Base-by-base conservation (phyloP, 2,113 vertebrate species). In the Tautogolabrus adspersus region DNA sequence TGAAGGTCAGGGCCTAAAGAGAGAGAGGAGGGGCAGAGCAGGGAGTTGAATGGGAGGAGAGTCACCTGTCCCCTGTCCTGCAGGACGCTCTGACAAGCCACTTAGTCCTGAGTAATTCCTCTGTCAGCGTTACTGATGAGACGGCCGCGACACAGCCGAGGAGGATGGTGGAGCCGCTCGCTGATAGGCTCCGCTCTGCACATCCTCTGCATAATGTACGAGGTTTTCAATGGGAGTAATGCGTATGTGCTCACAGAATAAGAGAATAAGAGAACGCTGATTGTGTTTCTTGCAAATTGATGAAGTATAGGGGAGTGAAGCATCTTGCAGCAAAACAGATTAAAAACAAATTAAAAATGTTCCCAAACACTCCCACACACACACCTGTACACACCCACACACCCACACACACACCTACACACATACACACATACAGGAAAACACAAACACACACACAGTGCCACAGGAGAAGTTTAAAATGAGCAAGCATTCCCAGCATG, bases 61-160 rank as follows among this genome's bases (percentile, higher is more conserved):
- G 70, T 89, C 86, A 89, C 91, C 89, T 89, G 82, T 81, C 85
- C 72, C 22, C 3, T n/a, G 64, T 81, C 66, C 77, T 66, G 73
- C 76, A 77, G 83, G 82, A 77, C 55, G 1, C 75, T 49, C 57
- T 87, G 89, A 91, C 90, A 91, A 71, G 75, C 87, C 89, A 88
- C 81, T 91, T 90, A 88, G 87, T 46, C 61, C 51, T 89, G 89
- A 90, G 75, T 89, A 85, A 91, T 91, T 78, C 75, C 69, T 82
- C 79, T 72, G 86, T 82, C 84, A 75, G 65, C 1, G 74, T 86
- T 86, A 88, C 77, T 77, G 85, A 90, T 89, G 89, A 87, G 75
- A 30, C 5, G 51, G 74, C 47, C 71, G 72, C 52, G 72, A 68
- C 16, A n/a, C 66, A 42, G 49, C 51, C 47, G 21, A 70, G 56